These are phyloP conservation scores for Axea sp. DNA, from an alignment of 2,888 invertebrate genomes.

Conservation along the genomic window DNA sequence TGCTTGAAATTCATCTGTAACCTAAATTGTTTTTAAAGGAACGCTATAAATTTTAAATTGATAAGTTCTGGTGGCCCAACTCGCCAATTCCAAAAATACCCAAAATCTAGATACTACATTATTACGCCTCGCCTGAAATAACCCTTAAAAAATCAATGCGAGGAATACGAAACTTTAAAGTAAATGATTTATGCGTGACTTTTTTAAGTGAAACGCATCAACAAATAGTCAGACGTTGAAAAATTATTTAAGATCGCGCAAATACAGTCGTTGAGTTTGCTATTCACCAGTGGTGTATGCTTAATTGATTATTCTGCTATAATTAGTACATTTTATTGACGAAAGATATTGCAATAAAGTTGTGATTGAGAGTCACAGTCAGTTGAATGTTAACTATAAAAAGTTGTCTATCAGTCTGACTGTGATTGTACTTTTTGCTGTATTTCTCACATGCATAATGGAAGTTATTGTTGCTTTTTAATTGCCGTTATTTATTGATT, in stretches of 20 bases:
- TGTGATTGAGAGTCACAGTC: slow-evolving; percentile 34
- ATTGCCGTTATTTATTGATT: slow-evolving; percentile 30
- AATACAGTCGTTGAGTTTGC: background rate
- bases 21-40: slow-evolving; percentile 45
- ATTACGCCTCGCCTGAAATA: too few relatives aligned
- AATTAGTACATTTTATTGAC: slow-evolving; percentile 53
- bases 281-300: slow-evolving; percentile 30
- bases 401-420: background rate
- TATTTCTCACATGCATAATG: slow-evolving; percentile 3
- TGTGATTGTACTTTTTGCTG: background rate
- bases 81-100: background rate
- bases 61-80: slow-evolving; percentile 25
- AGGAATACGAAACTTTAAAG: too few relatives aligned
- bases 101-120: background rate
- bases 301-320: slow-evolving; percentile 50
- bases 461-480: slow-evolving; percentile 30
- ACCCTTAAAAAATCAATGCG: too few relatives aligned
- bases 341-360: slow-evolving; percentile 29
- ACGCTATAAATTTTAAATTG: slow-evolving; percentile 46
- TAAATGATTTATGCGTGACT: background rate
- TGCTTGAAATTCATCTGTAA: slow-evolving; percentile 36
- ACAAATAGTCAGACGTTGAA: slow-evolving; percentile 16
- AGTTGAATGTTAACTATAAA: slow-evolving; percentile 41
- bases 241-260: slow-evolving; percentile 12
- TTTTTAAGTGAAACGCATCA: background rate